Evolutionary conservation across 2,113 vertebrate genomes (phyloP).

Genomic region (Equus quagga): DNA sequence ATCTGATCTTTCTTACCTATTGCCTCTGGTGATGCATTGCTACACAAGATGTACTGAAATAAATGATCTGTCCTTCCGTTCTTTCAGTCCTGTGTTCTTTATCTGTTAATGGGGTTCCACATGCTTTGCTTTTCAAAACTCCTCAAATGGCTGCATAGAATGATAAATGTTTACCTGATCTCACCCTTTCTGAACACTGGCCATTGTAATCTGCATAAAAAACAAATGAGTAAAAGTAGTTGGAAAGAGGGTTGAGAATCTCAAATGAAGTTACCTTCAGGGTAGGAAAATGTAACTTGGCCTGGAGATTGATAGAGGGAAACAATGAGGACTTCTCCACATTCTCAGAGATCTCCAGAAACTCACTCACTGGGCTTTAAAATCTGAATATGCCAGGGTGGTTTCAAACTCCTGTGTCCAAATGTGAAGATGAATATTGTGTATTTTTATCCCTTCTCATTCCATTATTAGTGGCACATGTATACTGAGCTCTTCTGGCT

Average conservation of each 20-base stretch:
- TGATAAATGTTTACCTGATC: conserved; percentile 56
- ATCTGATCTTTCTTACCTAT: conserved; percentile 52
- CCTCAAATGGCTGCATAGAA: conserved; percentile 59
- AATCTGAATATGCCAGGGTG: not conserved
- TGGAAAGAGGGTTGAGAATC: not conserved
- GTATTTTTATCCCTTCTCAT: not conserved
- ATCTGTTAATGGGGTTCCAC: conserved; percentile 37
- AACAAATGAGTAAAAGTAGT: not conserved
- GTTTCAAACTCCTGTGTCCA: not conserved
- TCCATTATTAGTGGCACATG: not conserved
- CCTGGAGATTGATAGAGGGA: not conserved
- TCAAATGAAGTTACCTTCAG: not conserved
- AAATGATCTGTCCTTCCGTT: conserved; percentile 60
- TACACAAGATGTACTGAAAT: conserved; percentile 67
- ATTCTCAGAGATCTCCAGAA: not conserved
- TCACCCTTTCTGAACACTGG: conserved; percentile 56
- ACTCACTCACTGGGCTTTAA: not conserved
- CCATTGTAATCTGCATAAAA: not conserved
- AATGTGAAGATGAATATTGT: not conserved
- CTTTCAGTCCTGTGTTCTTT: conserved; percentile 67
- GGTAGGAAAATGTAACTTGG: not conserved
- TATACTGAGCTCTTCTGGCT: not conserved
- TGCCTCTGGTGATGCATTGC: conserved; percentile 22
- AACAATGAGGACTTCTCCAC: not conserved
- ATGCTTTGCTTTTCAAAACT: conserved; percentile 71